Evolutionary conservation across 2,113 vertebrate genomes (phyloP), one percentile per base, ranked within the genome.

Genomic region (Triplophysa rosa): DNA sequence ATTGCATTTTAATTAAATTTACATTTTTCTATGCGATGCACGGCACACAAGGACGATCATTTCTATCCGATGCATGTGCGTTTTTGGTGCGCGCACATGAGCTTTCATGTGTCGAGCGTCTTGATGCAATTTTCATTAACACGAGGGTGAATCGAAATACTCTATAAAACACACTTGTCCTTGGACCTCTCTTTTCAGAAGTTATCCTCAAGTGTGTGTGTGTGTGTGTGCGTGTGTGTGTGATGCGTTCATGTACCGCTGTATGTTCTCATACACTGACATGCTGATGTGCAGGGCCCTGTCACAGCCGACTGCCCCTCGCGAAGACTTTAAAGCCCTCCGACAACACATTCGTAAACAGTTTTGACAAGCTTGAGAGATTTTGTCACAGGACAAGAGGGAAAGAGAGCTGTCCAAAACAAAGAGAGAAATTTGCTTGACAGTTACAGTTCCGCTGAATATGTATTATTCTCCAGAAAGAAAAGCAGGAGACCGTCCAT

Each of bases 201-300:
- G 33, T 70, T 29, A 59, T 76, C 45, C 77, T 67, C 33, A 45
- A 45, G 23, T 79, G 64, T 67, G 75, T 67, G 56, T 52, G 75
- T 59, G 47, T 73, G 47, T 29, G 63, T n/a, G 23, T 79, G 64
- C 61, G 75, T 67, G 56, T 52, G 75, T 59, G 47, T 73, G 47
- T 29, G 63, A 42, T 74, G 81, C 80, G 82, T 82, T 79, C 72
- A 79, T 66, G 82, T 84, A 77, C 66, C 24, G 76, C 83, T 62
- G 79, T 84, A 84, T 86, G 77, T 85, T 88, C 83, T 85, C 70
- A 65, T 85, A 82, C 79, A 78, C 85, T 88, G 67, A 80, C 82
- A 89, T 84, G 79, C 83, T 85, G 82, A 89, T 86, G 84, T 83
- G 86, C 58, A 77, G 77, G 80, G 83, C 81, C 67, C 83, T 87